Evolutionary conservation across 2,888 invertebrate species (phyloP), one percentile per base, ranked within the genome.

Genomic region (Heteromurus nitidus): DNA sequence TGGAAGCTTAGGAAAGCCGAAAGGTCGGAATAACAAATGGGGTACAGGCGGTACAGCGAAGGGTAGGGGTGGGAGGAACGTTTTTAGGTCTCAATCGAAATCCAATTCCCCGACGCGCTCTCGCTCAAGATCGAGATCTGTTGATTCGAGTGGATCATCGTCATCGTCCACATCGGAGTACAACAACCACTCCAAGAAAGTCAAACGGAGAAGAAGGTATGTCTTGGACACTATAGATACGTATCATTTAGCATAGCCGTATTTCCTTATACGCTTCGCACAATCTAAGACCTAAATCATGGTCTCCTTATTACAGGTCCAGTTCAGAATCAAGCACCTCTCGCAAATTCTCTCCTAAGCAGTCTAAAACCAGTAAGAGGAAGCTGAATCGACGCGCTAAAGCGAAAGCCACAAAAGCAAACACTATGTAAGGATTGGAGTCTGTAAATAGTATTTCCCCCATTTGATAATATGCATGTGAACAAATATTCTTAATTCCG

Each of bases 91-190:
- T 77, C 62, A 73, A 44, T 76, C 80, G 1, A 30, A n/a, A 11
- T 44, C 86, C 9, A 11, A 80, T 36, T 82, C 86, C 47, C 82
- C 81, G 47, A 68, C 82, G 31, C 79, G 86, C 69, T 87, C 87
- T 18, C 67, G 85, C 26, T 88, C 87, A 13, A 81, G 86, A 11
- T 88, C 88, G 9, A 87, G 88, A 69, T 89, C 89, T 55, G 89
- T 89, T n/a, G 86, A 88, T 30, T 87, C 88, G 9, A 81, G 86
- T 50, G 64, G 82, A 13, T 82, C 85, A 28, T 72, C 84, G 3
- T 82, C 85, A 60, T 83, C 83, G 16, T 68, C 72, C 1, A 76
- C 80, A 80, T 87, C 82, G 75, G 83, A 85, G 60, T 82, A 85
- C 68, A 80, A 85, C 3, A 80, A 85, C 3, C 77, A 84, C 16